Evolutionary conservation across 2,888 invertebrate genomes (phyloP).

Genomic region (Spilosoma lubricipeda): DNA sequence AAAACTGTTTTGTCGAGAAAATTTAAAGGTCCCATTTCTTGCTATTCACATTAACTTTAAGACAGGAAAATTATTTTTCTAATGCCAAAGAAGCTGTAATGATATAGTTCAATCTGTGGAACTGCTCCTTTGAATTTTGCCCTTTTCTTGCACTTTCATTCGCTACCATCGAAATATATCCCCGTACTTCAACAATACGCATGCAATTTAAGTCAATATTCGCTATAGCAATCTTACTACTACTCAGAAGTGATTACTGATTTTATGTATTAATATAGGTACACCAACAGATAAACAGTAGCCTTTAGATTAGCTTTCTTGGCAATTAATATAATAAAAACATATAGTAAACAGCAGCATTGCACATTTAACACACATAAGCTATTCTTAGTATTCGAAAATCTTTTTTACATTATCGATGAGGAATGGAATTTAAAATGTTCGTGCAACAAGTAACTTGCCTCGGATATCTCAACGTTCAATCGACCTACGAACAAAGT

Average conservation of each 20-base stretch:
- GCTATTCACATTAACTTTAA: neutral
- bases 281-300: neutral
- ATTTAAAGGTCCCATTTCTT: neutral
- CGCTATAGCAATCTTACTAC: neutral
- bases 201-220: too few relatives aligned
- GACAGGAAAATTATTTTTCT: neutral
- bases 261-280: neutral
- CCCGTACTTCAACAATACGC: too few relatives aligned
- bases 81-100: conserved; percentile 14
- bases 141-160: neutral
- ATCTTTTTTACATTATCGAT: conserved; percentile 5
- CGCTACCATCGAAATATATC: too few relatives aligned
- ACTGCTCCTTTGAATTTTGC: neutral
- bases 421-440: conserved; percentile 38
- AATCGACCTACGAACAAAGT: conserved; percentile 39
- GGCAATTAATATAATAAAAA: neutral
- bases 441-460: conserved; percentile 38
- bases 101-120: neutral
- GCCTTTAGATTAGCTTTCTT: neutral
- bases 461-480: conserved; percentile 37
- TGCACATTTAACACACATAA: neutral
- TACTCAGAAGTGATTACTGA: neutral
- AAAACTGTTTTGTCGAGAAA: neutral
- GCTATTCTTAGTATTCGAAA: neutral
- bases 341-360: neutral